Base-by-base conservation (phyloP, 2,113 vertebrate genomes). In the Myotis brandtii region DNA sequence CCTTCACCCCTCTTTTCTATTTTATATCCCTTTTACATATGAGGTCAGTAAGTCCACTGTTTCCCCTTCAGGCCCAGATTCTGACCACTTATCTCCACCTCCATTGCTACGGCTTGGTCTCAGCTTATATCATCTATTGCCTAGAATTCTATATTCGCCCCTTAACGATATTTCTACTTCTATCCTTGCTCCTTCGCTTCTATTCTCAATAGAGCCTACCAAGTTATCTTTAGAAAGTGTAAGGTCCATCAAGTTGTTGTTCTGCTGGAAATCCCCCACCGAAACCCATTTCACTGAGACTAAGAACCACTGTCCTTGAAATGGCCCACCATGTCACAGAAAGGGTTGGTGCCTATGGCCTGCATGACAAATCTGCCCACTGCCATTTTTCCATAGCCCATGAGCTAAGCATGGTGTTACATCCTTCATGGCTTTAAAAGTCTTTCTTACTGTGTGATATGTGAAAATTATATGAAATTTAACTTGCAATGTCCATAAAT, bases 241-340 rank as follows among this genome's bases (percentile, higher is more conserved):
- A 43, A 75, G 50, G 13, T 18, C 32, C n/a, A 34, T 40, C 23
- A 23, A 73, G 8, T 4, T 48, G 34, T 66, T 86, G 5, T 75
- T 96, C 46, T 92, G 46, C 20, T 91, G 86, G 87, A 86, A 95
- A 62, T 69, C 23, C 5, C n/a, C n/a, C 10, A 37, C 12, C 25
- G 12, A 88, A n/a, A 20, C 21, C 3, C 11, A 48, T 43, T 56
- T 66, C n/a, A 13, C 4, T 3, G 23, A 66, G 0, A 48, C 43
- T n/a, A 43, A 80, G 8, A 83, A 40, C 16, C 1, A 12, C 23
- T 30, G 8, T 64, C 14, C 77, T 69, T 62, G n/a, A 5, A 52
- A 14, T 34, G 17, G 7, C 5, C 32, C 86, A 37, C 5, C 1
- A 50, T 76, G 34, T 43, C 43, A 43, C 12, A 82, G 48, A 20